Evolutionary conservation across 2,113 vertebrate genomes (phyloP), one percentile per base, ranked within the genome.

Genomic region (Protomyctophum bolini): DNA sequence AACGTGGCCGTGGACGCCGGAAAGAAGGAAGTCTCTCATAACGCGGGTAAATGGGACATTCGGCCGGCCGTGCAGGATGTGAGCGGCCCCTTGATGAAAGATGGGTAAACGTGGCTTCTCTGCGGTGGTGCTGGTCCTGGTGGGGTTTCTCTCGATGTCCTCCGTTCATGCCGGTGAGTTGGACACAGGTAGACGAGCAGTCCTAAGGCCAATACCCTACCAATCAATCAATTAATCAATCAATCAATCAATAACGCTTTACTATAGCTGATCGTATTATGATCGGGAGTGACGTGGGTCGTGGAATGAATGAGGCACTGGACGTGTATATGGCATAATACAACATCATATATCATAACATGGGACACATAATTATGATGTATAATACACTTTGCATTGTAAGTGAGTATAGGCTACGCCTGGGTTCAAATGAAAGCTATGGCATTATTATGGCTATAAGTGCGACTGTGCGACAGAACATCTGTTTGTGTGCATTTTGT

Each of bases 111-210:
- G 78, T 70, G 76, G 86, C 79, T 84, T 55, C 67, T 91, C 82
- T 72, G 85, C 89, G 63, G 64, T 70, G 82, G 73, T 88, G 82
- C 77, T 91, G 79, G 79, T 93, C 60, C 77, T 92, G 83, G 80
- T 90, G 82, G 88, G 85, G 76, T 88, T 74, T 80, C 73, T 92
- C 73, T 81, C 84, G 52, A 77, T 73, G 72, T 86, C 87, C 79
- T 89, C 87, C 71, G 90, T 92, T 63, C 6, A 76, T 8, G 92
- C 92, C 79, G 93, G 92, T 93, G 87, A 93, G 92, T 92, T 15
- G 73, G 33, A 70, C 61, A 86, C 80, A 81, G 72, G 79, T 73
- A 73, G 73, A 80, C 21, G 61, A 66, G 50, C 47, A 50, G 58
- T 57, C 41, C 15, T 59, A 62, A 75, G 41, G 8, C 48, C 29